phyloP scores from a whole-genome alignment of 2,888 invertebrate species.

The Napeogenes sylphis region DNA sequence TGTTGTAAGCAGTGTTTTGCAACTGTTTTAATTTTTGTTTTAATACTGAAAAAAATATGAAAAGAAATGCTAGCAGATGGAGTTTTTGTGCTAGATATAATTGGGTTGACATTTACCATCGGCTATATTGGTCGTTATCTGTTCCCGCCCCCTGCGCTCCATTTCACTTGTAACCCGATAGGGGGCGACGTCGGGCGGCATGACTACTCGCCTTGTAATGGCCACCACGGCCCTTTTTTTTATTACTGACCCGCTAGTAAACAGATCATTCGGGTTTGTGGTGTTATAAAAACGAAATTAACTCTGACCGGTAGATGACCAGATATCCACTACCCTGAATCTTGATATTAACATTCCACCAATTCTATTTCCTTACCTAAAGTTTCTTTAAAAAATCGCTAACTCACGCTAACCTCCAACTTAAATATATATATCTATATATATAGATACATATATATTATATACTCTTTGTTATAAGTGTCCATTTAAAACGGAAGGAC shows the following conservation, averaged over 20 bases:
- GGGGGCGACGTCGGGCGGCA: constrained; percentile 69
- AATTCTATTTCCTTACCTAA: constrained; percentile 8
- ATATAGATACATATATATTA: too few relatives aligned
- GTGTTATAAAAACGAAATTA: constrained; percentile 78
- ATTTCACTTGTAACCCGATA: constrained; percentile 77
- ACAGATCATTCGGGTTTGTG: constrained; percentile 78
- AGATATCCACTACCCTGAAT: constrained; percentile 60
- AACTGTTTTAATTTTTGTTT: constrained; percentile 1
- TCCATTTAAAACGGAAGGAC: neutral
- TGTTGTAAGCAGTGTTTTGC: constrained; percentile 10
- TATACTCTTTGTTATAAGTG: neutral
- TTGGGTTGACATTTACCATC: constrained; percentile 63
- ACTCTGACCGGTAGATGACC: constrained; percentile 70
- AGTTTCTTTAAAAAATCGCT: too few relatives aligned
- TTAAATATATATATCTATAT: too few relatives aligned
- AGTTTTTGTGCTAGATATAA: constrained; percentile 38
- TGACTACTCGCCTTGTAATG: constrained; percentile 68
- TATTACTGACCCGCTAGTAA: constrained; percentile 78
- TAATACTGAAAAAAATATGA: constrained; percentile 3
- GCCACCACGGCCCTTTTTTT: constrained; percentile 74
- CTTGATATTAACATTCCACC: constrained; percentile 56
- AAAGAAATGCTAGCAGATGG: constrained; percentile 17
- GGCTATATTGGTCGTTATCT: constrained; percentile 73
- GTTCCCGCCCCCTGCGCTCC: constrained; percentile 71
- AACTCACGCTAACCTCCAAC: too few relatives aligned